These are phyloP conservation scores for Ispidina lecontei DNA, from an alignment of 2,797 vertebrate species.

Conservation along the genomic window DNA sequence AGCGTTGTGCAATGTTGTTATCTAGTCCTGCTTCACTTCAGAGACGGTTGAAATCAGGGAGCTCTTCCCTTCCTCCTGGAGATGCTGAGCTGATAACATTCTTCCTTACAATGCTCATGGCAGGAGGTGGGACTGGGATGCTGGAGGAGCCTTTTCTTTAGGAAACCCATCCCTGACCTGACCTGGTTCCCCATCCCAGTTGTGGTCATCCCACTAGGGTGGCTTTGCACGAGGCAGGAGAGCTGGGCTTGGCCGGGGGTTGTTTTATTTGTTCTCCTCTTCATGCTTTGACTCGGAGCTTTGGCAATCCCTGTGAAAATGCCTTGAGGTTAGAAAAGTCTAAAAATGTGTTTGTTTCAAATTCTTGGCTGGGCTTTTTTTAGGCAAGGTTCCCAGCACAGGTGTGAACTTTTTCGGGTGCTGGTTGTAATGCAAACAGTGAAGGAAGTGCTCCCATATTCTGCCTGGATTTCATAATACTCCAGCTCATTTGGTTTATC, in stretches of 20 bases:
- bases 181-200: neutral
- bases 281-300: constrained; percentile 55
- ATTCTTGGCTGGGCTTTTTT: constrained; percentile 71
- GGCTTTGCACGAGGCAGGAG: neutral
- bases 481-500: neutral
- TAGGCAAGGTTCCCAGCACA: constrained; percentile 74
- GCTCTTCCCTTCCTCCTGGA: neutral
- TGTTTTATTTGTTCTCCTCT: constrained; percentile 63
- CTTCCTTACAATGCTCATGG: fast-evolving
- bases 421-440: constrained; percentile 73
- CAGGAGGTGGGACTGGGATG: neutral
- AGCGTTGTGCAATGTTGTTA: fast-evolving
- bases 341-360: constrained; percentile 78
- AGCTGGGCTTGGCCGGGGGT: neutral
- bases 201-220: neutral
- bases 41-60: neutral
- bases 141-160: neutral
- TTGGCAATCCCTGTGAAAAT: constrained; percentile 62
- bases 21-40: neutral
- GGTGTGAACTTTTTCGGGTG: constrained; percentile 76
- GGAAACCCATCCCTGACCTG: neutral
- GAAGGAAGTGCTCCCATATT: constrained; percentile 66
- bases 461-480: constrained; percentile 39
- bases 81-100: neutral
- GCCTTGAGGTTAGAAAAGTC: constrained; percentile 76